Conservation (phyloP, 92 coral and sea anemone species). For the Phenganax stokvisi region DNA sequence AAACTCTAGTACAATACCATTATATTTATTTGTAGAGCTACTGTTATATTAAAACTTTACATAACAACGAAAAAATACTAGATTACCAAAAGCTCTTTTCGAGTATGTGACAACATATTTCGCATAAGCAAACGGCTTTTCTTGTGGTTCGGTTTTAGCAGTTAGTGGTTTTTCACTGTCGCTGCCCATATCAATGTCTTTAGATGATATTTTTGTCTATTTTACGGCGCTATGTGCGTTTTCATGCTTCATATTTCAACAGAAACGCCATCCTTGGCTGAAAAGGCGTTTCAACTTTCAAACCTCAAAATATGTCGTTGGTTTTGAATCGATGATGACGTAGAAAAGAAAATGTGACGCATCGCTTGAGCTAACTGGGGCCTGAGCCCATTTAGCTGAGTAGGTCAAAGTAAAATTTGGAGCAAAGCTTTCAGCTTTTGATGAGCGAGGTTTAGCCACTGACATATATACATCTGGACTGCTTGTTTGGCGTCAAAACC, state of each 20-base stretch:
- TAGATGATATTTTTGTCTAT: background rate
- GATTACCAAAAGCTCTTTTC: constrained; percentile 2
- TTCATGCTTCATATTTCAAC: background rate
- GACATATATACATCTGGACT: too few relatives aligned
- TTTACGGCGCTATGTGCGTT: background rate
- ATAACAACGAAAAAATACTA: background rate
- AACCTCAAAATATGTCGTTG: background rate
- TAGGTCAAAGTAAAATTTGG: too few relatives aligned
- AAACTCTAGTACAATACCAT: too few relatives aligned
- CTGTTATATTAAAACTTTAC: background rate
- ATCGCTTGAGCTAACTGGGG: too few relatives aligned
- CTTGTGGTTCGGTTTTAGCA: background rate
- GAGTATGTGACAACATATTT: background rate
- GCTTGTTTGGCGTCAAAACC: too few relatives aligned
- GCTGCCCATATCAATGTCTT: background rate
- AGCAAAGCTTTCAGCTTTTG: too few relatives aligned
- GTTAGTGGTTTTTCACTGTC: constrained; percentile 11
- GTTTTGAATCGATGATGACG: too few relatives aligned
- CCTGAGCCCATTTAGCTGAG: too few relatives aligned
- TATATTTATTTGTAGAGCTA: background rate
- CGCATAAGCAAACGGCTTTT: background rate
- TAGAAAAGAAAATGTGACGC: too few relatives aligned
- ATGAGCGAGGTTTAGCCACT: too few relatives aligned
- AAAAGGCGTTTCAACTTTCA: background rate
- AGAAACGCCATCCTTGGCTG: background rate